Evolutionary conservation across 2,797 vertebrate species (phyloP).

Genomic region (Pangasius djambal): DNA sequence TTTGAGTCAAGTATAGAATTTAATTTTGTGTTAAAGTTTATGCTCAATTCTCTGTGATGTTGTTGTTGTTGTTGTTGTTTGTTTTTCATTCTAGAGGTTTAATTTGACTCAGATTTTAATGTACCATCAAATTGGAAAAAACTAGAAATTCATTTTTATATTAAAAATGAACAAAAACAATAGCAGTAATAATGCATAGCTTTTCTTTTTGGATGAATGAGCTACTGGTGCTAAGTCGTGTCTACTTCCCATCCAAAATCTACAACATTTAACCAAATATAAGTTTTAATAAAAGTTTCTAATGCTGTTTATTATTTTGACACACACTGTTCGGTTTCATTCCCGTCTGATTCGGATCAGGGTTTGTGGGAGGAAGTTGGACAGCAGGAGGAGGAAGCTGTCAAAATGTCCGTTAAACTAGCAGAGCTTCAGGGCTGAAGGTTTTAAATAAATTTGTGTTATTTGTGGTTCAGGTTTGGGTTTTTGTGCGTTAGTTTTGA

Average conservation of each 20-base stretch:
- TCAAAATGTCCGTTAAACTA: constrained; percentile 31
- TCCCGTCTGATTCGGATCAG: constrained; percentile 2
- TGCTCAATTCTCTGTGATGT: too few species aligned
- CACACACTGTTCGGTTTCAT: background rate
- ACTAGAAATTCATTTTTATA: background rate
- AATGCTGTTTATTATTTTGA: background rate
- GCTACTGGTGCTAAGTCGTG: background rate
- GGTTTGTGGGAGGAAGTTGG: constrained; percentile 24
- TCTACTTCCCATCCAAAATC: background rate
- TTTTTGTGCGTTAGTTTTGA: background rate
- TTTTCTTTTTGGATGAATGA: background rate
- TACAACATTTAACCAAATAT: background rate
- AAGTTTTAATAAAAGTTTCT: background rate
- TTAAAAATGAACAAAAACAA: background rate
- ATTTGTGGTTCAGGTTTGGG: background rate
- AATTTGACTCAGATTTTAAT: background rate
- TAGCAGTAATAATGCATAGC: background rate
- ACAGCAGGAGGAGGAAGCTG: constrained; percentile 23
- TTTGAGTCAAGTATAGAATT: too few species aligned
- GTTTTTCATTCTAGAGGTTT: background rate
- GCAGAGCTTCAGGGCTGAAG: constrained; percentile 22
- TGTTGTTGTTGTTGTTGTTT: background rate
- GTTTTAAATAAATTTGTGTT: constrained; percentile 15
- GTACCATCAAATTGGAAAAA: background rate
- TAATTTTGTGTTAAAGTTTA: too few species aligned